Base-by-base conservation (phyloP, 2,113 vertebrate genomes). In the Australoheros scitulus region DNA sequence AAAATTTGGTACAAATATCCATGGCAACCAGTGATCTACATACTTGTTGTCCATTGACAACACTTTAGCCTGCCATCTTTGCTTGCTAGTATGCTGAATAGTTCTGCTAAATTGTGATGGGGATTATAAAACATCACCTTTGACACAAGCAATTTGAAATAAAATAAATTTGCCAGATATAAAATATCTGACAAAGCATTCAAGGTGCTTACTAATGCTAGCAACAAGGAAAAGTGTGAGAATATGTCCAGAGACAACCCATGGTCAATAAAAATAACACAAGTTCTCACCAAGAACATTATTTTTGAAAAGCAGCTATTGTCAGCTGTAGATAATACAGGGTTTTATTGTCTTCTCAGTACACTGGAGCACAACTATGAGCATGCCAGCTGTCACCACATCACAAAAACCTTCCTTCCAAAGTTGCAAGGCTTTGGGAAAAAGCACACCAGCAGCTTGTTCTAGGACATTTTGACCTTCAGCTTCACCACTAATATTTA, bases 241-340 rank as follows among this genome's bases (percentile, higher is more conserved):
- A 34, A 72, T 52, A 34, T 52, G 24, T 55, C 47, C 68, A 72
- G 47, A 55, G 26, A 52, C 68, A 72, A 55, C 47, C 68, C 68
- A 55, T 26, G 47, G 26, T 11, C 3, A 55, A 26, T 55, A 72
- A 72, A 72, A 72, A 72, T 72, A 72, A 72, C 68, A 72, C 14
- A 72, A 72, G 68, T 26, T 34, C 47, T 72, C n/a, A 72, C 68
- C 68, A 72, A 72, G 65, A 20, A 34, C 18, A 55, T 26, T 72
- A 47, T 55, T 72, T 55, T 14, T 55, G 47, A 72, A 72, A 55
- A 55, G 68, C 68, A 55, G 68, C 68, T 72, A 55, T 72, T 72
- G 68, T 72, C 26, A 72, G 47, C 26, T 72, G 68, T 72, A 72
- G 68, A 72, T 72, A 72, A 72, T 72, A 72, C 47, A 52, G 11